Evolutionary conservation across 1,140 invertebrate genomes (phyloP), one percentile per base, ranked within the genome.

Genomic region (Drosophila santomea): DNA sequence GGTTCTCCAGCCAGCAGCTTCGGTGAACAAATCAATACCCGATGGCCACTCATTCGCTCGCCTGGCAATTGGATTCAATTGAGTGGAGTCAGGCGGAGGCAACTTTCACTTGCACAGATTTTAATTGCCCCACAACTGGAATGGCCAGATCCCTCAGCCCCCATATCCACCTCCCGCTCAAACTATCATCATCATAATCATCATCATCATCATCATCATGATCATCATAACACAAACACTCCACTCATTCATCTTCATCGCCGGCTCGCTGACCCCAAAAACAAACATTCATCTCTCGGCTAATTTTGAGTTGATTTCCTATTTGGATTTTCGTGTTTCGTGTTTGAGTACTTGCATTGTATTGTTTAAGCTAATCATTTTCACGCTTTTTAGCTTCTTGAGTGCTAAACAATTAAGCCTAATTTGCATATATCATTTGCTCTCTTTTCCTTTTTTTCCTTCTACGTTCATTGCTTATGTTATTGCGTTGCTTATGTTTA

Each of bases 21-120:
- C 41, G 36, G 32, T 67, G 25, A 55, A 67, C 55, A 59, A 77
- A 64, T 76, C 78, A 81, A 76, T 80, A 69, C 36, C 69, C 57
- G 54, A 79, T 52, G 52, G 61, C 20, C 32, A 28, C 32, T n/a
- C 14, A 38, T 35, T 59, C 32, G 52, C 20, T 59, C 35, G 59
- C 62, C 77, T 20, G 28, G 25, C 66, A 73, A 83, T 88, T 88
- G 66, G 78, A 56, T 74, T 79, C 71, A 86, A 89, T 86, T 88
- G 60, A 55, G 45, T 39, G 45, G 20, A 54, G 45, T 56, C 55
- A 25, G 45, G 28, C n/a, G 43, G 39, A 39, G 51, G 68, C 74
- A 84, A 85, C 80, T 84, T 84, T 84, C 80, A 85, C 80, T 85
- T 73, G 78, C 64, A 44, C 38, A 55, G 50, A 52, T 74, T 74